Evolutionary conservation across 2,888 invertebrate species (phyloP).

Genomic region (Chouioia cunea): DNA sequence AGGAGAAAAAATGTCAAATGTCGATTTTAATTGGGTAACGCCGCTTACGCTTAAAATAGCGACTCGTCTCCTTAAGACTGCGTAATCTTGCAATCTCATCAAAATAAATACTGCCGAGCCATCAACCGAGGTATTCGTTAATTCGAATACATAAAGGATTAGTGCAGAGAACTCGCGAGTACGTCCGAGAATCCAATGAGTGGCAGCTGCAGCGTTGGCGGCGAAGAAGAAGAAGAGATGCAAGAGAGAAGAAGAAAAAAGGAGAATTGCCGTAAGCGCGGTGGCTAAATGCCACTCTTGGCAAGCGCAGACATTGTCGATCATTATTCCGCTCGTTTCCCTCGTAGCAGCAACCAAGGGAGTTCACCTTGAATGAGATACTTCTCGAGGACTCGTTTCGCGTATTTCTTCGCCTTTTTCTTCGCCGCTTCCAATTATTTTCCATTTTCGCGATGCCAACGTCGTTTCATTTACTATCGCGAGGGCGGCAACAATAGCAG

Average conservation of each 20-base stretch:
- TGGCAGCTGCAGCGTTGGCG: slow-evolving; percentile 20
- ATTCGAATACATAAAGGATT: background rate
- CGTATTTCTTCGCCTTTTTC: slow-evolving; percentile 20
- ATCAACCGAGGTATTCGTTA: too few relatives aligned
- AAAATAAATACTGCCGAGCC: too few relatives aligned
- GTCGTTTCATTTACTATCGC: too few relatives aligned
- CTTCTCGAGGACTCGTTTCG: slow-evolving; percentile 26
- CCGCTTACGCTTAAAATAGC: too few relatives aligned
- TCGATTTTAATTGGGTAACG: too few relatives aligned
- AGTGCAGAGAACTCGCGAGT: slow-evolving; percentile 16
- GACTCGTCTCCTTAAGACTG: too few relatives aligned
- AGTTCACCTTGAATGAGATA: slow-evolving; percentile 52
- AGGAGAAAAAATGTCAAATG: too few relatives aligned
- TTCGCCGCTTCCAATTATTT: slow-evolving; percentile 24
- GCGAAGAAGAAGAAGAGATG: slow-evolving; percentile 46
- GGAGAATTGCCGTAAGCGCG: slow-evolving; percentile 51
- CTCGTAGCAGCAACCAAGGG: slow-evolving; percentile 37
- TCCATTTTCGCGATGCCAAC: slow-evolving; percentile 20
- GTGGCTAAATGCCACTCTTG: slow-evolving; percentile 51
- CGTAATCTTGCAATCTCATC: too few relatives aligned
- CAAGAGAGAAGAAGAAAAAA: slow-evolving; percentile 38
- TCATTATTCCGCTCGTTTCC: slow-evolving; percentile 57
- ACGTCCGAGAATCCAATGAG: slow-evolving; percentile 42
- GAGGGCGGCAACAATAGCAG: background rate
- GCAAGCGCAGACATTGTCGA: slow-evolving; percentile 55